Evolutionary conservation across 2,888 invertebrate genomes (phyloP).

Genomic region (Pseudococcus longispinus): DNA sequence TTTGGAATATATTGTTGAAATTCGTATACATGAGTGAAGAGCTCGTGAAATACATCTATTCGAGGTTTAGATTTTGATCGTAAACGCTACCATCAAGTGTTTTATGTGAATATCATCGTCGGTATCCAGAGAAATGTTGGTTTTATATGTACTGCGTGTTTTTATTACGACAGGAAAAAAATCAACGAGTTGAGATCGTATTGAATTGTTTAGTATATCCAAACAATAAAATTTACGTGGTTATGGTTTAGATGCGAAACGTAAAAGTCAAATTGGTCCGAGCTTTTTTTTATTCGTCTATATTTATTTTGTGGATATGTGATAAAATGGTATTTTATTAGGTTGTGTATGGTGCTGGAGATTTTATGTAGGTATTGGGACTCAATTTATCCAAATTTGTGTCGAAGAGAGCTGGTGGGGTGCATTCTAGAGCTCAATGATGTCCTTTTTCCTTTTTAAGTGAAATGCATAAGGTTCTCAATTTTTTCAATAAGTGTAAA

Average conservation of each 20-base stretch:
- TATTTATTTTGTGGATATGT: too few species aligned
- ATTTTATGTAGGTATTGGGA: too few species aligned
- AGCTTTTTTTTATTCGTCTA: background rate
- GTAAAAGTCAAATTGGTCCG: background rate
- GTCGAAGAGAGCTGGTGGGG: too few species aligned
- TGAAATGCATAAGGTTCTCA: too few species aligned
- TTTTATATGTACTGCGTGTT: slow-evolving; percentile 12
- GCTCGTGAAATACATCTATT: background rate
- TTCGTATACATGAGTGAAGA: background rate
- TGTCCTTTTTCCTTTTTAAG: too few species aligned
- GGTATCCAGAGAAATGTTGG: background rate
- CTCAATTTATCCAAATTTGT: too few species aligned
- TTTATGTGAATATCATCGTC: slow-evolving; percentile 14
- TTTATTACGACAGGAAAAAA: background rate
- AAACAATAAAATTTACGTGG: background rate
- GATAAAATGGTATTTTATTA: too few species aligned
- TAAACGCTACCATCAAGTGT: slow-evolving; percentile 20
- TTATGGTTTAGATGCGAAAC: background rate
- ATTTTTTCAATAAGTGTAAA: too few species aligned
- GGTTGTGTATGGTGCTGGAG: too few species aligned
- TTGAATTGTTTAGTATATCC: background rate
- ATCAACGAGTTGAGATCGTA: background rate
- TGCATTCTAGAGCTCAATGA: too few species aligned
- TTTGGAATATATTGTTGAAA: background rate
- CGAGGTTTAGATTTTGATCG: slow-evolving; percentile 11